A percentile compares a stretch with the other conserved stretches of the same genome.
Conservation (phyloP, 2,888 invertebrate genomes). For the Acrobasis suavella region DNA sequence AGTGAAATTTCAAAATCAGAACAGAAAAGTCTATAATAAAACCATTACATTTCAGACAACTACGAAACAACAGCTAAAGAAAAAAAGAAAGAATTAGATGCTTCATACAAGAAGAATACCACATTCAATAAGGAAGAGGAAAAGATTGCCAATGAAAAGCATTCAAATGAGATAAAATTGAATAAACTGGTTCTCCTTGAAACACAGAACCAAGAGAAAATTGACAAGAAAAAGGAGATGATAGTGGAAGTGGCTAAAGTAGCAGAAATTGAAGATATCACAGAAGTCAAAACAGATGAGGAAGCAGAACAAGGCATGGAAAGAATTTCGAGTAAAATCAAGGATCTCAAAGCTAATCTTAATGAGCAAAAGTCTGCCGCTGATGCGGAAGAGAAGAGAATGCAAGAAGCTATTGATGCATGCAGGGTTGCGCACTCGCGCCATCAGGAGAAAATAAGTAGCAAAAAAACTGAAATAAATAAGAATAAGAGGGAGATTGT, state of each 20-base stretch:
- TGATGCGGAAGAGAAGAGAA: conserved; percentile 65
- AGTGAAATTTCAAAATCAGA: too few relatives aligned
- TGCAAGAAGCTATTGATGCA: conserved; percentile 65
- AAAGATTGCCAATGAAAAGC: conserved; percentile 70
- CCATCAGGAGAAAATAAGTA: conserved; percentile 85
- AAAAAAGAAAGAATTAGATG: conserved; percentile 67
- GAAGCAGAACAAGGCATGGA: conserved; percentile 57
- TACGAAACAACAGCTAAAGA: conserved; percentile 61
- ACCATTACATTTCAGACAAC: conserved; percentile 48
- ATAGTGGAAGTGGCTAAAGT: conserved; percentile 65
- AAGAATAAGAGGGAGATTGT: conserved; percentile 81
- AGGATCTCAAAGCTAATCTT: conserved; percentile 54
- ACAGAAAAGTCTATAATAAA: not conserved
- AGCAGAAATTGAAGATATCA: conserved; percentile 58
- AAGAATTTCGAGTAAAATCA: conserved; percentile 56
- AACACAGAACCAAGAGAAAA: conserved; percentile 74
- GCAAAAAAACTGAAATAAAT: conserved; percentile 81
- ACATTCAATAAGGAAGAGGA: conserved; percentile 72
- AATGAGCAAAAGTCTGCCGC: conserved; percentile 56
- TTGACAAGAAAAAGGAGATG: conserved; percentile 64
- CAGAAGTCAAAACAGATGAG: conserved; percentile 55
- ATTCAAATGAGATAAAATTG: conserved; percentile 67
- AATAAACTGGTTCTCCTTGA: conserved; percentile 68
- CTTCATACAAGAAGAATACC: conserved; percentile 64
- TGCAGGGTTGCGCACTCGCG: conserved; percentile 78